Percentiles rank a stretch among this genome's conserved stretches.
Conservation (phyloP, 2,797 vertebrate genomes). For the Gymnodraco acuticeps region DNA sequence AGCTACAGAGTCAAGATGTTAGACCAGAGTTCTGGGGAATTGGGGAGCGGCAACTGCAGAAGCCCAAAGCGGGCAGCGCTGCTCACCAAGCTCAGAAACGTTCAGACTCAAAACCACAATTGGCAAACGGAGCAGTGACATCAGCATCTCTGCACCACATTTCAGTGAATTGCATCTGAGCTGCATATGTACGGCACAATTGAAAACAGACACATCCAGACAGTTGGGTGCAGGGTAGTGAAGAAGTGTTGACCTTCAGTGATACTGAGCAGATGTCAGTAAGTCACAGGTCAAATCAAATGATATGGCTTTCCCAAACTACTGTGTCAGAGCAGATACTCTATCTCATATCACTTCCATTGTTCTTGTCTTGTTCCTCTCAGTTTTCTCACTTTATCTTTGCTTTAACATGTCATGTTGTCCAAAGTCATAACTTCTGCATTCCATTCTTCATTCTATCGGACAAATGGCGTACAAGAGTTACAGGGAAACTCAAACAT, state of each 20-base stretch:
- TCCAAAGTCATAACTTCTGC: conserved; percentile 10
- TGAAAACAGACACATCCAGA: conserved; percentile 58
- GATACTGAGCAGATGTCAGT: conserved; percentile 59
- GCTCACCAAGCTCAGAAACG: conserved; percentile 53
- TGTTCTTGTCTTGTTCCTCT: conserved; percentile 29
- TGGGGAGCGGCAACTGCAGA: conserved; percentile 43
- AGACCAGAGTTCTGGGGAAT: conserved; percentile 24
- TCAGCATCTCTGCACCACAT: conserved; percentile 69
- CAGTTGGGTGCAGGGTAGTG: conserved; percentile 8
- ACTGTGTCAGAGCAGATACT: conserved; percentile 38
- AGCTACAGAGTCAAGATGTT: conserved; percentile 53
- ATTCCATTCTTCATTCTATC: conserved; percentile 22
- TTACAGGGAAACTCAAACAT: conserved; percentile 34
- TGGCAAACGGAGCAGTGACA: conserved; percentile 69
- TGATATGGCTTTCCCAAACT: conserved; percentile 38
- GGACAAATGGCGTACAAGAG: conserved; percentile 17
- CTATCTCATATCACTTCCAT: conserved; percentile 23
- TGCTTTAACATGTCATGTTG: conserved; percentile 12
- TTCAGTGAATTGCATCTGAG: conserved; percentile 62
- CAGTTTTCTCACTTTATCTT: background rate
- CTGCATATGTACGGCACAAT: conserved; percentile 59
- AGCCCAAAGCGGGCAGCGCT: conserved; percentile 48
- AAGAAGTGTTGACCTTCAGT: conserved; percentile 49
- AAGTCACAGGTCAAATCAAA: conserved; percentile 50
- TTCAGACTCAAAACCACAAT: conserved; percentile 65